phyloP scores from a whole-genome alignment of 2,888 invertebrate genomes.

The Chrysomela aeneicollis region DNA sequence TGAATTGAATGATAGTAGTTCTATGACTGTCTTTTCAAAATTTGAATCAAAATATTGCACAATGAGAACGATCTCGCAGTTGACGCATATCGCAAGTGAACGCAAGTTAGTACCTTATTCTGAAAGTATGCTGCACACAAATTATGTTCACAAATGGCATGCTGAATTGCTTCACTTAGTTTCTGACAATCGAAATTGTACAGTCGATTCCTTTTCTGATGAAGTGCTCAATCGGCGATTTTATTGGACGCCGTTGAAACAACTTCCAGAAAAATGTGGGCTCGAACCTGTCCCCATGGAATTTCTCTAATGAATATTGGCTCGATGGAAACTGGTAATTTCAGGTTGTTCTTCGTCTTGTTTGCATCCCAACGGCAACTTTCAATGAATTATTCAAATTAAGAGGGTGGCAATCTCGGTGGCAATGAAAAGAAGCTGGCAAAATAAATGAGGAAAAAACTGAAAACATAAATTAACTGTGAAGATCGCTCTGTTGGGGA shows the following conservation, averaged over 20 bases:
- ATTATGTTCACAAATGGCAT: neutral
- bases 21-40: too few species aligned
- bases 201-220: conserved; percentile 34
- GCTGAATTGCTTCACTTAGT: conserved; percentile 19
- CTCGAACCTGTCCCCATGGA: neutral
- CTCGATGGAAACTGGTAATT: conserved; percentile 8
- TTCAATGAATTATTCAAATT: too few species aligned
- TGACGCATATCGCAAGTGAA: neutral
- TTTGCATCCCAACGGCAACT: neutral
- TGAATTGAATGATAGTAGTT: too few species aligned
- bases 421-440: too few species aligned
- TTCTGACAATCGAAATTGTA: conserved; percentile 37
- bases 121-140: neutral
- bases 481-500: too few species aligned
- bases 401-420: too few species aligned
- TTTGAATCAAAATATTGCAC: too few species aligned
- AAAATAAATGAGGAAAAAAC: too few species aligned
- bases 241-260: conserved; percentile 34
- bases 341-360: neutral
- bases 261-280: conserved; percentile 24
- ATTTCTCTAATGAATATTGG: conserved; percentile 16
- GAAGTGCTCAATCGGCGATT: conserved; percentile 37
- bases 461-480: too few species aligned
- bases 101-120: neutral
- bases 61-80: neutral